Conservation (phyloP, 2,113 vertebrate genomes). For the Cichladusa arquata region DNA sequence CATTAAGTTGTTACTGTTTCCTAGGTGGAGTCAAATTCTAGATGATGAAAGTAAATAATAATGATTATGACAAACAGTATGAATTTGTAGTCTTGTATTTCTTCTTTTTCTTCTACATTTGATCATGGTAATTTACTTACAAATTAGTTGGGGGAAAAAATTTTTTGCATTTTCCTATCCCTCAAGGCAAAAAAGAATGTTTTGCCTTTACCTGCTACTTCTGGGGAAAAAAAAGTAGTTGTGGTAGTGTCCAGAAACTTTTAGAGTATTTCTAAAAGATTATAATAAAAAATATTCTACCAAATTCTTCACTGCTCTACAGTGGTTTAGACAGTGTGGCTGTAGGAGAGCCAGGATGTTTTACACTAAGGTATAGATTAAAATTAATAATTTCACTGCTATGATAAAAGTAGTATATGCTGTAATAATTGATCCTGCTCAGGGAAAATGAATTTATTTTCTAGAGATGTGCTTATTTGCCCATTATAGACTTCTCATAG, state of each 20-base stretch:
- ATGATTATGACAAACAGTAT: background rate
- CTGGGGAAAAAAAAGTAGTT: background rate
- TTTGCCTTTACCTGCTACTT: background rate
- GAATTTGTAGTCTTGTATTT: background rate
- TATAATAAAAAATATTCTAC: background rate
- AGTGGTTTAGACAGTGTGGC: background rate
- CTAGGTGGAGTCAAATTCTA: background rate
- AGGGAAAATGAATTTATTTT: background rate
- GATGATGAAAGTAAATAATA: conserved; percentile 18
- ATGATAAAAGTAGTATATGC: background rate
- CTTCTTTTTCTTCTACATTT: background rate
- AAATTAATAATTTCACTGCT: background rate
- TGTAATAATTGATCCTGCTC: background rate
- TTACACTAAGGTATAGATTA: background rate
- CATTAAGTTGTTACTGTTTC: conserved; percentile 34
- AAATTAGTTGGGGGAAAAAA: background rate
- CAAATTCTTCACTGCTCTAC: background rate
- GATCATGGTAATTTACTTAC: background rate
- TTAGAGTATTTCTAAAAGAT: background rate
- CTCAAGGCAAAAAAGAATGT: background rate
- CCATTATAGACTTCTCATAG: background rate
- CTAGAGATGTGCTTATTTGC: background rate
- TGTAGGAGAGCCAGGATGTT: background rate
- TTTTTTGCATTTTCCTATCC: background rate
- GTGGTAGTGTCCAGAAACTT: background rate